Conservation (phyloP, 1,140 invertebrate genomes). For the Drosophila kepulauana region DNA sequence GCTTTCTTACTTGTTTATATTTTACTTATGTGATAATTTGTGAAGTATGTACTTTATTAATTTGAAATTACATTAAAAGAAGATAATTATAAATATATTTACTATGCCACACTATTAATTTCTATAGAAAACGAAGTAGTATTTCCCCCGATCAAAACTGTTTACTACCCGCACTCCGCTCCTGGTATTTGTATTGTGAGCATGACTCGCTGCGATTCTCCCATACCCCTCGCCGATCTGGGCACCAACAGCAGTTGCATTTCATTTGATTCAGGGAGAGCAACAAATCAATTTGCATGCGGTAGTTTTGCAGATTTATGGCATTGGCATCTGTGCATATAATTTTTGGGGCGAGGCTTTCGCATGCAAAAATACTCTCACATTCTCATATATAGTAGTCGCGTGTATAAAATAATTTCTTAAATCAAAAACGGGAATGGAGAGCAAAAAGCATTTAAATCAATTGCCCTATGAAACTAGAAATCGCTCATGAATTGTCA, state of each 20-base stretch:
- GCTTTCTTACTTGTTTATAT: too few species aligned
- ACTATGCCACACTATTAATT: too few species aligned
- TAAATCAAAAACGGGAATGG: slow-evolving; percentile 7
- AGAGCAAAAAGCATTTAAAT: neutral
- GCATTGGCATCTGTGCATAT: slow-evolving; percentile 39
- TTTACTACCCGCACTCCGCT: slow-evolving; percentile 14
- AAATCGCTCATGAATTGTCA: neutral
- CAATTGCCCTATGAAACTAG: neutral
- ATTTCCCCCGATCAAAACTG: neutral
- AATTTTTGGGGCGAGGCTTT: slow-evolving; percentile 48
- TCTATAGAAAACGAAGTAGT: too few species aligned
- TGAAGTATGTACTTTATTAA: too few species aligned
- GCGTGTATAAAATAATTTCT: slow-evolving; percentile 32
- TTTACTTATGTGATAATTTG: too few species aligned
- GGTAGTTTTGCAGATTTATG: slow-evolving; percentile 71
- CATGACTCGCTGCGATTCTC: neutral
- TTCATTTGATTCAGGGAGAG: slow-evolving; percentile 69
- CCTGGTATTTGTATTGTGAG: slow-evolving; percentile 11
- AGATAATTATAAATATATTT: too few species aligned
- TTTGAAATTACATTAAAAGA: too few species aligned
- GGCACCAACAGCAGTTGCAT: slow-evolving; percentile 42
- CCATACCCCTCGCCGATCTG: neutral
- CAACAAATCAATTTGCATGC: slow-evolving; percentile 81
- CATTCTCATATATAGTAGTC: neutral
- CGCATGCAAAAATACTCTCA: slow-evolving; percentile 11